Evolutionary conservation across 2,113 vertebrate genomes (phyloP).

Genomic region (Acanthochromis polyacanthus): DNA sequence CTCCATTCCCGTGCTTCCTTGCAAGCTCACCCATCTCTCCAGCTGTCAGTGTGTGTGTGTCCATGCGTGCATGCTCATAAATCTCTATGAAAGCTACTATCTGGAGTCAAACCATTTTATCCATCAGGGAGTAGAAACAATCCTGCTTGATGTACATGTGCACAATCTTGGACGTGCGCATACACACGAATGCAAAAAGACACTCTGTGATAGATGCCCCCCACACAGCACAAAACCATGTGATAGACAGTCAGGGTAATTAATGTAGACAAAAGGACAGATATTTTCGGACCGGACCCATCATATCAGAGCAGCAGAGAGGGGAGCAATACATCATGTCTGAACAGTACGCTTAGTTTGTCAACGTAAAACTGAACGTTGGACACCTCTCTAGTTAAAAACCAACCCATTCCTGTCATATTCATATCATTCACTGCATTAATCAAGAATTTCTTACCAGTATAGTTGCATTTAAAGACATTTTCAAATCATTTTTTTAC

Average conservation of each 20-base stretch:
- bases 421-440: background rate
- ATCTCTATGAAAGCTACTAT: constrained; percentile 70
- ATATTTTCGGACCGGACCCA: constrained; percentile 48
- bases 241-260: constrained; percentile 47
- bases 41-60: constrained; percentile 48
- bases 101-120: constrained; percentile 68
- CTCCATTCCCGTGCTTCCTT: constrained; percentile 37
- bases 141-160: constrained; percentile 41
- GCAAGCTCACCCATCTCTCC: constrained; percentile 52
- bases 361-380: constrained; percentile 27
- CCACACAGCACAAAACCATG: constrained; percentile 1
- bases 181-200: constrained; percentile 19
- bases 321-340: constrained; percentile 52
- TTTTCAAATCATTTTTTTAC: background rate
- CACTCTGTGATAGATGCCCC: constrained; percentile 30
- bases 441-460: no score
- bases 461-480: background rate
- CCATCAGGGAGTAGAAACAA: constrained; percentile 62
- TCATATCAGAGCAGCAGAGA: constrained; percentile 38
- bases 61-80: constrained; percentile 52
- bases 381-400: constrained; percentile 6
- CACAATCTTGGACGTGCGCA: constrained; percentile 10
- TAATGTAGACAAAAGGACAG: constrained; percentile 58
- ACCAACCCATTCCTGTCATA: background rate
- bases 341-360: constrained; percentile 25